These are phyloP conservation scores for Hestina assimilis DNA, from an alignment of 1,140 invertebrate species.

Conservation along the genomic window DNA sequence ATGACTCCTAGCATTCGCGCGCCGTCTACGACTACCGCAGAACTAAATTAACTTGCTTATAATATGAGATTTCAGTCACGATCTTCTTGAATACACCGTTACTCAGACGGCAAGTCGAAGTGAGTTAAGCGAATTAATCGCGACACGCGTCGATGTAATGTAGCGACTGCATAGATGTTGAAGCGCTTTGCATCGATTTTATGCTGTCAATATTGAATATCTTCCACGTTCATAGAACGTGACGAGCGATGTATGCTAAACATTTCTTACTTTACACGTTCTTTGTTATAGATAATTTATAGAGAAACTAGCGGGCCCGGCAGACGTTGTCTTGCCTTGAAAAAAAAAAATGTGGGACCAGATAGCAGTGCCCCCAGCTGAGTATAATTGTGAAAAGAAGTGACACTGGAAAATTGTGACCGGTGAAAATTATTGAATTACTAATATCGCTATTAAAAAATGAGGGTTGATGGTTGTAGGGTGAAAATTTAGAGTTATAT, in stretches of 20 bases:
- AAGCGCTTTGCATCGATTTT: constrained; percentile 27
- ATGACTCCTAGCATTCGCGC: constrained; percentile 18
- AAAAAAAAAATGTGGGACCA: too few relatives aligned
- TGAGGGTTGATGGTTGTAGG: too few relatives aligned
- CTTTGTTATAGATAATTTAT: background rate
- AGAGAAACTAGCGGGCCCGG: too few relatives aligned
- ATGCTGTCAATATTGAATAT: constrained; percentile 13
- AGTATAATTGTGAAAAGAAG: too few relatives aligned
- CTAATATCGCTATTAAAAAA: too few relatives aligned
- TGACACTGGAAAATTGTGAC: too few relatives aligned
- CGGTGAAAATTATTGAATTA: too few relatives aligned
- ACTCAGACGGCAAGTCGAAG: constrained; percentile 35
- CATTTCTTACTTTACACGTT: background rate
- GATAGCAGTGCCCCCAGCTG: too few relatives aligned
- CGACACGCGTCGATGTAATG: constrained; percentile 54
- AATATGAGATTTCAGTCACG: constrained; percentile 66
- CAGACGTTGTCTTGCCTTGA: too few relatives aligned
- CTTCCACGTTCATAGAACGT: background rate
- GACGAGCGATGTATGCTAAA: background rate
- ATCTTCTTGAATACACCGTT: constrained; percentile 48
- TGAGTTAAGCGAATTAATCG: constrained; percentile 57
- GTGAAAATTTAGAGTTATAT: too few relatives aligned
- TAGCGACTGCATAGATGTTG: constrained; percentile 40
- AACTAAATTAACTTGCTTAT: constrained; percentile 51
- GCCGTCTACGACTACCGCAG: constrained; percentile 22